Evolutionary conservation across 1,140 invertebrate species (phyloP).

Genomic region (Cheumatopsyche charites): DNA sequence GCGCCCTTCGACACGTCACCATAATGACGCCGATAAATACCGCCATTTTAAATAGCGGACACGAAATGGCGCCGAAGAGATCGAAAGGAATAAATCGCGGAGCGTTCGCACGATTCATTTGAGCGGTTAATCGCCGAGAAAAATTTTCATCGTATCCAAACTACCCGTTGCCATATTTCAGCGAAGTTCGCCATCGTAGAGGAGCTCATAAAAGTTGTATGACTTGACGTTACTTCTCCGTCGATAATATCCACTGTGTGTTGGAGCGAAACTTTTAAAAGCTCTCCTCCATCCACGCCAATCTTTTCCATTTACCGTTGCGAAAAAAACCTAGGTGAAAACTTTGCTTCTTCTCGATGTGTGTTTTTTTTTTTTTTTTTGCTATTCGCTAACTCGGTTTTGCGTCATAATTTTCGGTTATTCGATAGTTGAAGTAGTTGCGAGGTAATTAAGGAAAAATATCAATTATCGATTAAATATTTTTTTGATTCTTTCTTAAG

Average conservation of each 20-base stretch:
- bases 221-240: slow-evolving; percentile 16
- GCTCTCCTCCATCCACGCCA: slow-evolving; percentile 8
- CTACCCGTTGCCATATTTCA: slow-evolving; percentile 13
- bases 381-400: too few relatives aligned
- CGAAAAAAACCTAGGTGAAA: neutral
- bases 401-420: slow-evolving; percentile 2
- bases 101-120: slow-evolving; percentile 14
- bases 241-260: slow-evolving; percentile 18
- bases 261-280: slow-evolving; percentile 23
- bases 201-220: slow-evolving; percentile 18
- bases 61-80: too few relatives aligned
- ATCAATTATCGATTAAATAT: too few relatives aligned
- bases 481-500: too few relatives aligned
- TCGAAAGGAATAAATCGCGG: neutral
- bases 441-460: neutral
- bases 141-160: slow-evolving; percentile 19
- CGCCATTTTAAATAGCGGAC: too few relatives aligned
- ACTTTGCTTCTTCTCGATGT: neutral
- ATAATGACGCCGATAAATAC: too few relatives aligned
- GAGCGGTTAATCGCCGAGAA: slow-evolving; percentile 18
- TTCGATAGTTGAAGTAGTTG: neutral
- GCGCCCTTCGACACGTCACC: too few relatives aligned
- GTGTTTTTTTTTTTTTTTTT: too few relatives aligned
- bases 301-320: slow-evolving; percentile 18
- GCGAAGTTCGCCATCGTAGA: slow-evolving; percentile 6